Base-by-base conservation (phyloP, 2,113 vertebrate species). In the Bubo scandiacus region DNA sequence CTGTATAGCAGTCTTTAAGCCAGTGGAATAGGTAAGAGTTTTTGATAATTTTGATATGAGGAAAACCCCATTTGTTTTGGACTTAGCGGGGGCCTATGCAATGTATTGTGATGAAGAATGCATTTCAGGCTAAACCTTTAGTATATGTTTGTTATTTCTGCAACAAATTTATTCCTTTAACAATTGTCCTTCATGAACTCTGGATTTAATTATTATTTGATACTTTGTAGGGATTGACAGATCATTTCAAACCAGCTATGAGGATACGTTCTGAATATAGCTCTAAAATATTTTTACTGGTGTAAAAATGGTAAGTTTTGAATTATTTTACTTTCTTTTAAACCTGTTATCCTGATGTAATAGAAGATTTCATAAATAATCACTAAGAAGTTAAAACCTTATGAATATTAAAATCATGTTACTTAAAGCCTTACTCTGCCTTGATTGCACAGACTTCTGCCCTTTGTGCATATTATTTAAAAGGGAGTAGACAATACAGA, bases 351-450 rank as follows among this genome's bases (percentile, higher is more conserved):
- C 27, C 26, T 84, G 88, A 67, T 92, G 36, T 86, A 94, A 59
- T 63, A 79, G 34, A 67, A 92, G 25, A 83, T 93, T 93, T 89
- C 15, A 42, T 72, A 90, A 92, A 87, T 88, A 80, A 58, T 74
- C 15, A 13, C 65, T 34, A 68, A 88, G 89, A 89, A 92, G 92
- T 92, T 90, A 88, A 96, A 94, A 45, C 66, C 79, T 88, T 65
- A 93, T 94, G 74, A 93, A 95, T 96, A 88, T 95, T 95, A 94
- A 95, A 95, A 73, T 67, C 61, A 81, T 55, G 63, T 85, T 88
- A 85, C 81, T 82, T 70, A 73, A 91, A 97, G 61, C 54, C 62
- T 81, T 87, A 58, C 70, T 75, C 38, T 81, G 34, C 43, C 58
- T 91, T 85, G 45, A 63, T 85, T 84, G 73, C 58, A 36, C 8